Conservation (phyloP, 2,888 invertebrate genomes). For the Plutella xylostella region DNA sequence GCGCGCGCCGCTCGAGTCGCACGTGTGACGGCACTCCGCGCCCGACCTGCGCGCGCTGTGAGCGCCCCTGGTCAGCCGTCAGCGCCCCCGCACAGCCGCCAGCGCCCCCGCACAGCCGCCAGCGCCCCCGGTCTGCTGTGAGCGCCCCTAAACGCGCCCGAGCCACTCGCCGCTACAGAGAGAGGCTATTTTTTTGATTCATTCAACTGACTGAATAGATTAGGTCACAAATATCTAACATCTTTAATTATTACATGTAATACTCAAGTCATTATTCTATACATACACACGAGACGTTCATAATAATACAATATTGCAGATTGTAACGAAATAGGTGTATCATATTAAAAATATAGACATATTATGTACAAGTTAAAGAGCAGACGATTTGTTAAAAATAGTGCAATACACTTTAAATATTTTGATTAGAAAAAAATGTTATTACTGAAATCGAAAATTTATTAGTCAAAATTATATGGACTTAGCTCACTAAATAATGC, state of each 20-base stretch:
- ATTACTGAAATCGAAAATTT: conserved; percentile 19
- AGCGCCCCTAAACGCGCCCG: too few relatives aligned
- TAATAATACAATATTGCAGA: conserved; percentile 24
- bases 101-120: too few relatives aligned
- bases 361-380: conserved; percentile 5
- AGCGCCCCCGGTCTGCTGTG: background rate
- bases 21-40: conserved; percentile 26
- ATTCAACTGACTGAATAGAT: conserved; percentile 67
- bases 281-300: conserved; percentile 26
- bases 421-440: conserved; percentile 25
- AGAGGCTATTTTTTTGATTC: conserved; percentile 66
- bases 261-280: conserved; percentile 40
- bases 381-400: conserved; percentile 14
- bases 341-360: too few relatives aligned
- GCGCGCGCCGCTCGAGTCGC: conserved; percentile 44
- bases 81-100: too few relatives aligned
- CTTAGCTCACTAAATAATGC: conserved; percentile 65
- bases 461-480: conserved; percentile 36
- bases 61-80: too few relatives aligned
- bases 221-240: conserved; percentile 58
- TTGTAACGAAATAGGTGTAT: conserved; percentile 23
- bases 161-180: too few relatives aligned
- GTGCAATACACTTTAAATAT: conserved; percentile 45
- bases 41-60: too few relatives aligned
- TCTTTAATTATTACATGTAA: conserved; percentile 30